Evolutionary conservation across 2,888 invertebrate genomes (phyloP).

Genomic region (Scotopteryx bipunctaria): DNA sequence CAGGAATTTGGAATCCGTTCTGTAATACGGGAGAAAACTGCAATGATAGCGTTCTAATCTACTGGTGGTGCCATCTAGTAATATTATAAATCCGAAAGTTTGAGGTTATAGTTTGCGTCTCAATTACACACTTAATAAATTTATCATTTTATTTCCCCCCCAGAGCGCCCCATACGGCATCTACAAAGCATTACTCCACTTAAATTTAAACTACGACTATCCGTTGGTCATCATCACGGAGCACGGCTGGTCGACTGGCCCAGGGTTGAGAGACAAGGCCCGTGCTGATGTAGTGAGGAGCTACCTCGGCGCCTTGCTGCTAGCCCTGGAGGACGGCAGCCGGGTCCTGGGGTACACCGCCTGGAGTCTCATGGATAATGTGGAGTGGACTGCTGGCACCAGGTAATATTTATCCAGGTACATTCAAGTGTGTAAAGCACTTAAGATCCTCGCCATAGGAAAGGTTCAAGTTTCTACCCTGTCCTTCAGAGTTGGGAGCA

Average conservation of each 20-base stretch:
- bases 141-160: conserved; percentile 18
- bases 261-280: conserved; percentile 66
- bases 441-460: no score
- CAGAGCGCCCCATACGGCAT: conserved; percentile 71
- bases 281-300: conserved; percentile 64
- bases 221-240: conserved; percentile 79
- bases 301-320: conserved; percentile 71
- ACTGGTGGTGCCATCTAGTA: no score
- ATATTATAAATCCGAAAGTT: not conserved
- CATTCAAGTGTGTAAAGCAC: no score
- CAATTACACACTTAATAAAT: no score
- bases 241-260: conserved; percentile 81
- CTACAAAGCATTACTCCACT: conserved; percentile 59
- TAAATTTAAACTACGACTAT: conserved; percentile 62
- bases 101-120: no score
- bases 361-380: conserved; percentile 87
- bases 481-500: no score
- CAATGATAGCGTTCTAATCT: no score
- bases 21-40: no score
- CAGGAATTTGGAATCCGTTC: no score
- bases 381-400: conserved; percentile 85
- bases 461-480: no score
- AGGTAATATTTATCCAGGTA: no score
- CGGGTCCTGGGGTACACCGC: conserved; percentile 80
- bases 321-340: conserved; percentile 78